Conservation (phyloP, 1,140 invertebrate genomes). For the Pentalonia nigronervosa region DNA sequence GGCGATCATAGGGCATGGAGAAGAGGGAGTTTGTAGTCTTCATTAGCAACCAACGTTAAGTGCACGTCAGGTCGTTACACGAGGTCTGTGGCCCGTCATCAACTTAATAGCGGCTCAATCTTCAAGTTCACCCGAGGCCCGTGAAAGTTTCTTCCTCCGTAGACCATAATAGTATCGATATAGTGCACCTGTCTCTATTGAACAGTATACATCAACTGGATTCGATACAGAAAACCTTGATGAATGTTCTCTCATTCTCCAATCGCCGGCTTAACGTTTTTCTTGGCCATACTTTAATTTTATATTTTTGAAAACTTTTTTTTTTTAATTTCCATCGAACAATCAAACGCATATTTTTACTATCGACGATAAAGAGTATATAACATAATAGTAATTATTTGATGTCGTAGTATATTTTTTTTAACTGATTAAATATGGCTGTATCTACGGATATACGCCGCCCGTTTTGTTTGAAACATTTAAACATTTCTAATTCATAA, state of each 20-base stretch:
- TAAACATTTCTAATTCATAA: neutral
- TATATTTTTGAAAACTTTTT: neutral
- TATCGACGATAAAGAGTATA: too few relatives aligned
- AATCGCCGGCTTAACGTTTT: neutral
- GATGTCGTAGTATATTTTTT: neutral
- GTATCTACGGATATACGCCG: neutral
- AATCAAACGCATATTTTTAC: too few relatives aligned
- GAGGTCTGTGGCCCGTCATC: slow-evolving; percentile 27
- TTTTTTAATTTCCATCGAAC: neutral
- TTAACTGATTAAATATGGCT: neutral
- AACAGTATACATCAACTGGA: neutral
- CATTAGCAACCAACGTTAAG: slow-evolving; percentile 47
- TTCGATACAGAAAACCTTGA: neutral
- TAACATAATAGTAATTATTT: neutral
- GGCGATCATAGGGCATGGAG: neutral
- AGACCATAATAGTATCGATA: neutral
- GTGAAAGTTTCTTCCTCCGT: neutral
- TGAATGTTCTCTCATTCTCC: neutral
- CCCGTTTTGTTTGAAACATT: neutral
- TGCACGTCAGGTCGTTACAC: slow-evolving; percentile 50
- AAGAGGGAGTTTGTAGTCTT: neutral
- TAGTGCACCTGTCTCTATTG: neutral
- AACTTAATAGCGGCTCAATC: slow-evolving; percentile 48
- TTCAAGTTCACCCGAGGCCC: neutral
- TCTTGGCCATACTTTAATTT: neutral